Evolutionary conservation across 1,140 invertebrate genomes (phyloP).

Genomic region (Potamilus streckersoni): DNA sequence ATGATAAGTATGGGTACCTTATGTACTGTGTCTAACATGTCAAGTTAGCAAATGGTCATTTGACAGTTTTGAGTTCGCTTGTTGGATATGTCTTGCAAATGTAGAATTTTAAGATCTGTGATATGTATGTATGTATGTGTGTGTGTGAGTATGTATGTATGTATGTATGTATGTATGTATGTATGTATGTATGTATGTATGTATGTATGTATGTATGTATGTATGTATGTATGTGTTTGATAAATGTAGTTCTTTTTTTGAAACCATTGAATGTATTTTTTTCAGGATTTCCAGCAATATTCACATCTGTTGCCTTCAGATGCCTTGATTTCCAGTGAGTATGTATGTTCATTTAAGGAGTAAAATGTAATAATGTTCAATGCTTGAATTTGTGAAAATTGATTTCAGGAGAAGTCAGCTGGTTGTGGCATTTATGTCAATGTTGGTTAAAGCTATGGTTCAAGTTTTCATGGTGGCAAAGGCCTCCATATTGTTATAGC

Average conservation of each 20-base stretch:
- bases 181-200: not conserved
- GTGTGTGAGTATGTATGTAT: not conserved
- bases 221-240: not conserved
- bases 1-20: too few relatives aligned
- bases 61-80: too few relatives aligned
- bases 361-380: not conserved
- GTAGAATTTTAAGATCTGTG: not conserved
- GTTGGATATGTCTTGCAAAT: too few relatives aligned
- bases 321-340: constrained; percentile 46
- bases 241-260: not conserved
- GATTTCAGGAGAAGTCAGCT: not conserved
- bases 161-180: not conserved
- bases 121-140: not conserved
- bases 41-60: not conserved
- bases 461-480: too few relatives aligned
- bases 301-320: constrained; percentile 47
- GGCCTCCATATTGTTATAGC: too few relatives aligned
- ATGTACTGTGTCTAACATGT: too few relatives aligned
- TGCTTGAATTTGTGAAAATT: not conserved
- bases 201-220: not conserved
- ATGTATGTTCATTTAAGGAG: not conserved
- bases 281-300: constrained; percentile 50
- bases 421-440: too few relatives aligned
- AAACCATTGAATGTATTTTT: constrained; percentile 9
- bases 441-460: too few relatives aligned